Evolutionary conservation across 1,140 invertebrate species (phyloP).

Genomic region (Trichomalopsis sarcophagae): DNA sequence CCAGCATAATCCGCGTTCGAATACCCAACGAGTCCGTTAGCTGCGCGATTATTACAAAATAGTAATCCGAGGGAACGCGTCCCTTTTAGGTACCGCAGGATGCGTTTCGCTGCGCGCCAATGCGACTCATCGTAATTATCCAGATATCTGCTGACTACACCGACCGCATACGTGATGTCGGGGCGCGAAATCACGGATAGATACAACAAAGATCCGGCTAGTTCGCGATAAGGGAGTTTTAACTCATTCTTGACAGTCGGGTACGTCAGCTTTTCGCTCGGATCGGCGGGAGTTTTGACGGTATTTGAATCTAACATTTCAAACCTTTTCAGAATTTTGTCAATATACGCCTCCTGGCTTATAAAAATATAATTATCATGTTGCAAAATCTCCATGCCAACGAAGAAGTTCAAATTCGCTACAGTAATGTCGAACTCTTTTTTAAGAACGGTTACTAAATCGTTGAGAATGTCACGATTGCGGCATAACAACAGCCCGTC

Average conservation of each 20-base stretch:
- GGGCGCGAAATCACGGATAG: too few relatives aligned
- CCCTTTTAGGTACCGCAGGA: conserved; percentile 61
- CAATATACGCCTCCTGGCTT: conserved; percentile 58
- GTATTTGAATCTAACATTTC: conserved; percentile 60
- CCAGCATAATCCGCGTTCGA: too few relatives aligned
- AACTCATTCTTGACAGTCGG: conserved; percentile 20
- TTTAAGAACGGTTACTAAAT: conserved; percentile 49
- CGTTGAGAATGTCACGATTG: conserved; percentile 46
- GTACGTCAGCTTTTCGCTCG: conserved; percentile 19
- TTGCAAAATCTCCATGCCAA: conserved; percentile 55
- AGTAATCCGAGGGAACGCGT: too few relatives aligned
- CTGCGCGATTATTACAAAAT: too few relatives aligned
- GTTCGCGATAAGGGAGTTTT: conserved; percentile 61
- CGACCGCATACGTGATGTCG: conserved; percentile 67
- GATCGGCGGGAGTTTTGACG: conserved; percentile 54
- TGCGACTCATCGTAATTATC: conserved; percentile 55
- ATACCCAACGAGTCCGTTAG: too few relatives aligned
- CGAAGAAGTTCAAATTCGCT: conserved; percentile 51
- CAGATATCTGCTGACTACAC: conserved; percentile 57
- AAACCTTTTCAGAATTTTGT: conserved; percentile 60
- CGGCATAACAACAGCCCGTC: conserved; percentile 63
- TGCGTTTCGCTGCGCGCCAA: conserved; percentile 58
- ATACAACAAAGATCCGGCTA: conserved; percentile 67
- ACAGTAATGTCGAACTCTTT: conserved; percentile 54
- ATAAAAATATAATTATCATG: conserved; percentile 52